Evolutionary conservation across 2,888 invertebrate species (phyloP), one percentile per base, ranked within the genome.

Genomic region (Drosophila nr. medialis): DNA sequence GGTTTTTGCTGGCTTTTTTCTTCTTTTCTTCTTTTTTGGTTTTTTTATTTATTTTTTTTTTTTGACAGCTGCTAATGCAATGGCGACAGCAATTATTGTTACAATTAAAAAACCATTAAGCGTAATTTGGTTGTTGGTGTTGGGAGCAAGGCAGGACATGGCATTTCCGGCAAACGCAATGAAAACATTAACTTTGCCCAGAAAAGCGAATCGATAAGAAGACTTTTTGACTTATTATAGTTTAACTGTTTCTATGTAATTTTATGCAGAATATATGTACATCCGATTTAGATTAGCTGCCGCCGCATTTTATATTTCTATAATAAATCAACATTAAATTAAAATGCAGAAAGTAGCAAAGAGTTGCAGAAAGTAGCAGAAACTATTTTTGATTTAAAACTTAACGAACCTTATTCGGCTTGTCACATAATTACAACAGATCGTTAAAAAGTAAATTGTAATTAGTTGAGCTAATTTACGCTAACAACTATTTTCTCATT

Each of bases 21-120:
- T n/a, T 42, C 13, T 29, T 24, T 66, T n/a, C 21, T 68, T 24
- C 24, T 38, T 8, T 42, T 59, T 13, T 24, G 21, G n/a, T 36
- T 70, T 24, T 34, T 50, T 67, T 11, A 48, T 62, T 40, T 64
- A 32, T 30, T 56, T 63, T 21, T 45, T 58, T 48, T 21, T 56
- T 42, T 50, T 48, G 56, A 56, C 56, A 65, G 73, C 53, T 45
- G 70, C 66, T 64, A 72, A 74, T 76, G 81, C 83, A 73, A 70
- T 73, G 79, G 86, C 91, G 83, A 86, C 90, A 88, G 81, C 91
- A 91, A 91, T 91, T 91, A 91, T 91, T 90, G 90, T 86, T 83
- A 89, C 91, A 91, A 91, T 91, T 91, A 91, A 91, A 91, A 91
- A 91, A 83, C 90, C 91, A 91, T 91, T 91, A 91, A 83, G 86